phyloP scores from a whole-genome alignment of 2,888 invertebrate species.

The Hydroisotoma schaefferi region DNA sequence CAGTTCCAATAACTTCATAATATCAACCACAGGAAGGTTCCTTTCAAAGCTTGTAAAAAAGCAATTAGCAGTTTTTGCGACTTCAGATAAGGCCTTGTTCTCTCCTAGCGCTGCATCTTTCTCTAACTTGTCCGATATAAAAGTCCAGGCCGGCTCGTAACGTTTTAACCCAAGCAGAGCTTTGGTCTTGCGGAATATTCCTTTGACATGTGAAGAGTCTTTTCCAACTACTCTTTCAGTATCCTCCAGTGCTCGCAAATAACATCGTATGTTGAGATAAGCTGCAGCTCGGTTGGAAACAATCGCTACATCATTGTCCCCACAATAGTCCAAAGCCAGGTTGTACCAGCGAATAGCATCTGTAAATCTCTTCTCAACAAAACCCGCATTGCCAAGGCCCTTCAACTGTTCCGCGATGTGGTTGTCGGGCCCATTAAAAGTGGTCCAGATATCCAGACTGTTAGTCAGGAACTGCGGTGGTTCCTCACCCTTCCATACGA shows the following conservation, averaged over 20 bases:
- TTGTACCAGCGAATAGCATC: slow-evolving; percentile 2
- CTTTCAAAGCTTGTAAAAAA: background rate
- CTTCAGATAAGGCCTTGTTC: background rate
- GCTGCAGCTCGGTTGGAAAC: background rate
- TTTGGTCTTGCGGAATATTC: background rate
- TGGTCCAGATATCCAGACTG: background rate
- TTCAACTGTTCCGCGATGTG: background rate
- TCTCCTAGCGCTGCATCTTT: background rate
- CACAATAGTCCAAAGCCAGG: background rate
- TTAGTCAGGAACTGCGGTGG: background rate
- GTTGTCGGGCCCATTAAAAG: background rate
- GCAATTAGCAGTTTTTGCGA: background rate
- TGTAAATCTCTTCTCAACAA: background rate
- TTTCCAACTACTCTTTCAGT: background rate
- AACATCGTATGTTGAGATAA: background rate
- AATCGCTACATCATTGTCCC: background rate
- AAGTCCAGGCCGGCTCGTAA: background rate
- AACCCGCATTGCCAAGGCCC: background rate
- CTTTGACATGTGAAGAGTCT: background rate
- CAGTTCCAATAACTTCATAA: background rate
- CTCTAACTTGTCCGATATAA: background rate
- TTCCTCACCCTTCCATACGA: background rate
- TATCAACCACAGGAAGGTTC: background rate
- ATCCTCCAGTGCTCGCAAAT: background rate
- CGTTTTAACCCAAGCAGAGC: background rate